Base-by-base conservation (phyloP, 2,888 invertebrate species). In the Eilema caniola region DNA sequence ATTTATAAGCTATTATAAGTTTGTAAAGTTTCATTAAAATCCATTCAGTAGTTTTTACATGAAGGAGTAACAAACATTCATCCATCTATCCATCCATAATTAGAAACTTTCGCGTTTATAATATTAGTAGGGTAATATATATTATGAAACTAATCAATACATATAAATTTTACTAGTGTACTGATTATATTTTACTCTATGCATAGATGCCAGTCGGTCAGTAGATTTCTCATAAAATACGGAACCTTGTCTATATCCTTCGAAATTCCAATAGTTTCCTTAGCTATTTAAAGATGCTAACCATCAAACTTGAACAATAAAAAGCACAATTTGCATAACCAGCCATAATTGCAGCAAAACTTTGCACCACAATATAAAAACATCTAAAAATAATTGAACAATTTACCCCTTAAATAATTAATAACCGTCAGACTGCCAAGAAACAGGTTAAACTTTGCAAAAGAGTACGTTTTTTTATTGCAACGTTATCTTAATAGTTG, bases 401-500 rank as follows among this genome's bases (percentile, higher is more conserved):
- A 53, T 53, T 53, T 10, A 53, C n/a, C n/a, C 53, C 0, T 16
- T 47, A n/a, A n/a, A 53, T 53, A 53, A 53, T 53, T 53, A 53
- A 53, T 53, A n/a, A 20, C 53, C 53, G 53, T 47, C 64, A 12
- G 64, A 56, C 62, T 79, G 56, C 14, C 12, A 63, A 67, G 80
- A 73, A 75, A 68, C 31, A 33, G 28, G 31, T 64, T 20, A 3
- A 74, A 79, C 66, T 79, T 73, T 56, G 16, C 61, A 70, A 72
- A 53, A 14, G 33, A 65, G 59, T 71, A 59, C 24, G 67, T 62
- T 77, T 75, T n/a, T 78, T 74, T 76, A 76, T 69, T 67, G 66
- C 47, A 16, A 67, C 69, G 67, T 79, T 74, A 80, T 82, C 80
- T 82, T 68, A 75, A 71, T 75, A 73, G 80, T 74, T 72, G 62